Evolutionary conservation across 2,888 invertebrate genomes (phyloP).

Genomic region (Tyria jacobaeae): DNA sequence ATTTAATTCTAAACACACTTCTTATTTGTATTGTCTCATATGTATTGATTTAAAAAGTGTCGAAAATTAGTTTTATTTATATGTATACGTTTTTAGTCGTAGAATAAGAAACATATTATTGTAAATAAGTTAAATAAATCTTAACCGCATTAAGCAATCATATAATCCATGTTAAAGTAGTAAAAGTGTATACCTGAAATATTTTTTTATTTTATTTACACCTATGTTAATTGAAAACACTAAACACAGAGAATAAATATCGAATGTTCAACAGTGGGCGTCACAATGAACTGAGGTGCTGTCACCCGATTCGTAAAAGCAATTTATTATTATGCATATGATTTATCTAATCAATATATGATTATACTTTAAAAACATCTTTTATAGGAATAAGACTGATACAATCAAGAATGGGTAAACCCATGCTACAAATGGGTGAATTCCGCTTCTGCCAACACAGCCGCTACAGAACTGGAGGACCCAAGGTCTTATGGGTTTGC

Average conservation of each 20-base stretch:
- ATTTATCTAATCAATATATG: background rate
- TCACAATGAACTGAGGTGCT: too few species aligned
- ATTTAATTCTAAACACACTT: too few species aligned
- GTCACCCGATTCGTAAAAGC: too few species aligned
- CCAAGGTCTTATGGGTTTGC: conserved; percentile 59
- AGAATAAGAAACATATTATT: background rate
- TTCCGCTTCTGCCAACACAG: conserved; percentile 45
- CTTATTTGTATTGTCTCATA: too few species aligned
- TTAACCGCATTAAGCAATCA: background rate
- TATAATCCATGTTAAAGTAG: background rate
- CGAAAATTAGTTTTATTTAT: background rate
- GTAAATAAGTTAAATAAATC: background rate
- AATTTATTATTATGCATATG: background rate
- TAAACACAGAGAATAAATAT: too few species aligned
- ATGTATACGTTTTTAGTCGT: background rate
- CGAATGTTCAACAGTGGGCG: too few species aligned
- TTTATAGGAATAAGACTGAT: conserved; percentile 11
- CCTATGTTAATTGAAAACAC: background rate
- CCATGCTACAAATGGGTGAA: conserved; percentile 41
- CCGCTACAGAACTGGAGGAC: conserved; percentile 35
- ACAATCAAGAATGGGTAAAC: conserved; percentile 47
- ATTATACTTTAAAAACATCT: background rate
- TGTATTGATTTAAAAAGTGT: too few species aligned
- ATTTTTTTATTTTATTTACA: background rate
- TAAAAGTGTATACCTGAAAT: background rate